phyloP scores from a whole-genome alignment of 2,113 vertebrate genomes.

The Tapirus terrestris region DNA sequence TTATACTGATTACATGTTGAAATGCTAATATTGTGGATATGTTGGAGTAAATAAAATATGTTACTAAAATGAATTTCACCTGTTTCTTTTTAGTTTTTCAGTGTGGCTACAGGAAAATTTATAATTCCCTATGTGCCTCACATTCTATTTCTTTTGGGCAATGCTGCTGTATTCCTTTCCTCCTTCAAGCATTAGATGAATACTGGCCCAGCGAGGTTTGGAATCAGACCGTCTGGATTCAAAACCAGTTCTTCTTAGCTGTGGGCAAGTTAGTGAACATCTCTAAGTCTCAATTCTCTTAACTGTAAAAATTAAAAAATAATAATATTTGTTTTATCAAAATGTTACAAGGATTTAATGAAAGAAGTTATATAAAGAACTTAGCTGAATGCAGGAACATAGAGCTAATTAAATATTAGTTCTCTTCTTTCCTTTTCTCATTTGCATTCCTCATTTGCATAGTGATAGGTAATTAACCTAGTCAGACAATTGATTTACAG shows the following conservation, averaged over 20 bases:
- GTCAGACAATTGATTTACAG: background rate
- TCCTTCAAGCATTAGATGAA: background rate
- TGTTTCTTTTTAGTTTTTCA: background rate
- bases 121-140: background rate
- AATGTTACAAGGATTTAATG: background rate
- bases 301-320: background rate
- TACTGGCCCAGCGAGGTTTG: background rate
- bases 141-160: background rate
- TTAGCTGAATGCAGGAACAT: background rate
- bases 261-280: background rate
- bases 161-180: background rate
- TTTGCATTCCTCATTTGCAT: background rate
- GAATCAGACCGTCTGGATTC: background rate
- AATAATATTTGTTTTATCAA: background rate
- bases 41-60: background rate
- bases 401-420: background rate
- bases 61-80: constrained; percentile 5
- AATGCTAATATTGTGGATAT: background rate
- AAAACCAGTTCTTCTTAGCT: background rate
- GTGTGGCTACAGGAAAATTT: background rate
- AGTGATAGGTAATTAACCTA: background rate
- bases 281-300: background rate
- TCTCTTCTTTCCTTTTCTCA: background rate
- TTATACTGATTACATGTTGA: background rate
- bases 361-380: background rate